phyloP scores from a whole-genome alignment of 2,888 invertebrate species.

The Homarus gammarus region DNA sequence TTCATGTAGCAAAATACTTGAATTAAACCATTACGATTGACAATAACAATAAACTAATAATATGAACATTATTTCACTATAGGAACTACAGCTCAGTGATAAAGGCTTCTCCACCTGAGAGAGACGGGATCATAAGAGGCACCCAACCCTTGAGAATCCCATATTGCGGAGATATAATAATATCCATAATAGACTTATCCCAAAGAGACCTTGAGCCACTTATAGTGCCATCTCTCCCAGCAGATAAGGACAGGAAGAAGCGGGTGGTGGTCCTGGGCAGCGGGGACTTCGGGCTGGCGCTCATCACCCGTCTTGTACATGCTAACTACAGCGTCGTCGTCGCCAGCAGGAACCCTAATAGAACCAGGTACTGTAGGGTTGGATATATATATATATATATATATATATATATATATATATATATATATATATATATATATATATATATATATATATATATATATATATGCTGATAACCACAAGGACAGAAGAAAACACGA shows the following conservation, averaged over 20 bases:
- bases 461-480: background rate
- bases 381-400: background rate
- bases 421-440: slow-evolving; percentile 4
- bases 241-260: slow-evolving; percentile 17
- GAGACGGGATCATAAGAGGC: too few relatives aligned
- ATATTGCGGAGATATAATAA: too few relatives aligned
- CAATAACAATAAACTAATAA: too few relatives aligned
- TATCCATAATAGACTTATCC: too few relatives aligned
- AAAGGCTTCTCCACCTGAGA: too few relatives aligned
- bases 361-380: background rate
- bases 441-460: slow-evolving; percentile 14
- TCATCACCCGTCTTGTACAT: background rate
- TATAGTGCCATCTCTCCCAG: background rate
- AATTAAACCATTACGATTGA: too few relatives aligned
- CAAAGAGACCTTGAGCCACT: too few relatives aligned
- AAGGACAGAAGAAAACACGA: too few relatives aligned
- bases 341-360: slow-evolving; percentile 29
- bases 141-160: too few relatives aligned
- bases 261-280: slow-evolving; percentile 22
- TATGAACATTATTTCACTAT: too few relatives aligned
- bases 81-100: too few relatives aligned
- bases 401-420: background rate
- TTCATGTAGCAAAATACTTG: too few relatives aligned
- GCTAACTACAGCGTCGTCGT: slow-evolving; percentile 17
- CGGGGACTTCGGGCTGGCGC: slow-evolving; percentile 31